Conservation (phyloP, 2,113 vertebrate species). For the Asarcornis scutulata region DNA sequence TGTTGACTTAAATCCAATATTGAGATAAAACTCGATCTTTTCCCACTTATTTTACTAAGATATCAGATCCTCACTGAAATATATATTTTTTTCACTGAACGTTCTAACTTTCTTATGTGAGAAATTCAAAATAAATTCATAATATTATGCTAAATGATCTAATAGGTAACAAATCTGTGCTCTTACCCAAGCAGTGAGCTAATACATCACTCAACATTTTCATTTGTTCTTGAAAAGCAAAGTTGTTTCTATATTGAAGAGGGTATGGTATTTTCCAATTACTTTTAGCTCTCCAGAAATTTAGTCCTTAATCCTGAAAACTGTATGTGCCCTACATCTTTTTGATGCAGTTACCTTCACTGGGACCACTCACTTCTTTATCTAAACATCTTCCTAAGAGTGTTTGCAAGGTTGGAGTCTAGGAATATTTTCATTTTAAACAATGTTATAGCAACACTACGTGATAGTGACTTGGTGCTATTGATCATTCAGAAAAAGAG, state of each 20-base stretch:
- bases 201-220: neutral
- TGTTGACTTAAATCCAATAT: neutral
- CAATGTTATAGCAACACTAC: neutral
- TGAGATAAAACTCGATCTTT: conserved; percentile 17
- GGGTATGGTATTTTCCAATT: neutral
- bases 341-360: neutral
- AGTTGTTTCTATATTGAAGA: neutral
- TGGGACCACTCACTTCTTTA: neutral
- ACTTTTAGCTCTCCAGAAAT: neutral
- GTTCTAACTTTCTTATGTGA: neutral
- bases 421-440: conserved; percentile 21
- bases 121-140: neutral
- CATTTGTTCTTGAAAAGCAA: neutral
- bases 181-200: neutral
- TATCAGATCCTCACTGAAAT: neutral
- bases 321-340: neutral
- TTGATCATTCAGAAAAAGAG: neutral
- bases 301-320: neutral
- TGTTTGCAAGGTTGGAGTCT: neutral
- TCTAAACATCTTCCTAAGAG: neutral
- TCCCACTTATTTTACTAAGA: neutral
- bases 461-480: neutral
- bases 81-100: neutral
- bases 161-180: neutral
- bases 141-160: neutral